Conservation (phyloP, 1,140 invertebrate genomes). For the Drosophila sproati region DNA sequence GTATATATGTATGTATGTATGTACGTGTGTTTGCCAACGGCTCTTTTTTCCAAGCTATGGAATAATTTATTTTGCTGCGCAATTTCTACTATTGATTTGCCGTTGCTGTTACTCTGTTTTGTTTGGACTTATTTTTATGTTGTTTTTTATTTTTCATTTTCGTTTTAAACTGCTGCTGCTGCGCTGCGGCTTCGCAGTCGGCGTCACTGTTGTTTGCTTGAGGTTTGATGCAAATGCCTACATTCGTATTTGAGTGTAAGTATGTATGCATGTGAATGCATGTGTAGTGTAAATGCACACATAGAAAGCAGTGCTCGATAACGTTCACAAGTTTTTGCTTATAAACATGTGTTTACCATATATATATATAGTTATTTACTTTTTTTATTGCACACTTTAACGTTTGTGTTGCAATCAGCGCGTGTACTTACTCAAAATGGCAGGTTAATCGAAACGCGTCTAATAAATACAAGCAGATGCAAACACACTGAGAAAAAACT, state of each 20-base stretch:
- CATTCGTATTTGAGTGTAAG: neutral
- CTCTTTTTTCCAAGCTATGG: conserved; percentile 55
- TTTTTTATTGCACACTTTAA: conserved; percentile 5
- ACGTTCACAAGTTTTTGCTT: conserved; percentile 6
- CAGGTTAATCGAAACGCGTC: conserved; percentile 7
- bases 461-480: conserved; percentile 1
- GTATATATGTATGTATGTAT: conserved; percentile 28
- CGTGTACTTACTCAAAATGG: conserved; percentile 24
- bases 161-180: conserved; percentile 25
- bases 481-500: conserved; percentile 3
- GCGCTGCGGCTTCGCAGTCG: conserved; percentile 27
- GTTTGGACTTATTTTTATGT: conserved; percentile 36
- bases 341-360: neutral
- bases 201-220: conserved; percentile 23
- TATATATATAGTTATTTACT: neutral
- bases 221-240: conserved; percentile 43
- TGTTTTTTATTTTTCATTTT: conserved; percentile 42
- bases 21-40: conserved; percentile 52
- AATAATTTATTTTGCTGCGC: conserved; percentile 74
- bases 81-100: conserved; percentile 77
- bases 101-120: conserved; percentile 28
- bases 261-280: neutral
- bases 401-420: conserved; percentile 12
- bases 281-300: neutral
- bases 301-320: conserved; percentile 11